Percentiles rank a stretch among this genome's conserved stretches.
phyloP scores from a whole-genome alignment of 2,113 vertebrate genomes.

The Semnopithecus entellus region DNA sequence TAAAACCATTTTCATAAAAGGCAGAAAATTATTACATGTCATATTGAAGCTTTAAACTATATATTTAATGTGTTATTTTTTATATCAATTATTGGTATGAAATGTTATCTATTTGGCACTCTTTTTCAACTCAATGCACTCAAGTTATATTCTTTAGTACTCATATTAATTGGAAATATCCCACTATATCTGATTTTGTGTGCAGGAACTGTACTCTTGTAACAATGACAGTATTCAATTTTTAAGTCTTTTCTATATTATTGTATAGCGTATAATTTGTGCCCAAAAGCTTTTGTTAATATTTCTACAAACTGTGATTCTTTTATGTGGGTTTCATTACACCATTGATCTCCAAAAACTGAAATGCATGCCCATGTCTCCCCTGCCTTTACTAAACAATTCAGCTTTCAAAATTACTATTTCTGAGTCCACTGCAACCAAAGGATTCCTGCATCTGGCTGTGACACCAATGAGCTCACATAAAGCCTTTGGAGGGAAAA shows the following conservation, averaged over 20 bases:
- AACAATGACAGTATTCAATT: slow-evolving; percentile 64
- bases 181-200: slow-evolving; percentile 28
- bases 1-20: slow-evolving; percentile 79
- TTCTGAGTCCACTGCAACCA: not conserved
- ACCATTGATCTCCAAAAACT: slow-evolving; percentile 1
- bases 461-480: not conserved
- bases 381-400: not conserved
- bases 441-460: not conserved
- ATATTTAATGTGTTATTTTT: slow-evolving; percentile 70
- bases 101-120: slow-evolving; percentile 15
- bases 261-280: slow-evolving; percentile 7
- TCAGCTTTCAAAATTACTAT: not conserved
- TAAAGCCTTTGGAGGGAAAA: rapidly evolving
- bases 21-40: slow-evolving; percentile 73
- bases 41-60: slow-evolving; percentile 53
- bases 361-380: not conserved
- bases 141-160: slow-evolving; percentile 52
- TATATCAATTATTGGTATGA: slow-evolving; percentile 65
- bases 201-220: not conserved
- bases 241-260: slow-evolving; percentile 36
- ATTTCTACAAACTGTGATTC: slow-evolving; percentile 52
- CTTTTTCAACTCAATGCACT: slow-evolving; percentile 54
- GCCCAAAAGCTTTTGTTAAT: slow-evolving; percentile 53
- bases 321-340: slow-evolving; percentile 16
- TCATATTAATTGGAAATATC: slow-evolving; percentile 57